These are phyloP conservation scores for Cottoperca gobio DNA, from an alignment of 2,797 vertebrate genomes.

Conservation along the genomic window DNA sequence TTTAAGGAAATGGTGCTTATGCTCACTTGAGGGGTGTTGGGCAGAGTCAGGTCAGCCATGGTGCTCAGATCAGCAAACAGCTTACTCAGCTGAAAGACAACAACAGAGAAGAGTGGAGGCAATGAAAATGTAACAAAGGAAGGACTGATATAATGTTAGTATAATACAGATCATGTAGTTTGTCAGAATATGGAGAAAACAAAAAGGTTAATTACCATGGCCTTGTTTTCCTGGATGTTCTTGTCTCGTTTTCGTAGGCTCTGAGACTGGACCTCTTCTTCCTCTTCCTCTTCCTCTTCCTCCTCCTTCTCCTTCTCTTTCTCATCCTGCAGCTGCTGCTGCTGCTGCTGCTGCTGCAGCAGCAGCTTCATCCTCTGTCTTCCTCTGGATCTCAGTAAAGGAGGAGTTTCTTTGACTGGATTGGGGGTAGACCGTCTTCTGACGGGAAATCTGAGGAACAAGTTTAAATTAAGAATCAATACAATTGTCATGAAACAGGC, in stretches of 20 bases:
- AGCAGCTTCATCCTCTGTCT: constrained; percentile 55
- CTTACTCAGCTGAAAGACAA: constrained; percentile 89
- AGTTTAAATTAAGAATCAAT: background rate
- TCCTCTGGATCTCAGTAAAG: constrained; percentile 35
- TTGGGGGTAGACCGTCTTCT: constrained; percentile 80
- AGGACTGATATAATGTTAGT: background rate
- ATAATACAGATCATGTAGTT: background rate
- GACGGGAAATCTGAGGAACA: constrained; percentile 86
- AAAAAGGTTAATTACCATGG: constrained; percentile 85
- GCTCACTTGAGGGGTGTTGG: constrained; percentile 87
- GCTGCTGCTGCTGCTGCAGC: constrained; percentile 43
- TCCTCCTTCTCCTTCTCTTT: constrained; percentile 74
- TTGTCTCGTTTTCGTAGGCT: constrained; percentile 89
- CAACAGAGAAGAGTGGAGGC: constrained; percentile 1
- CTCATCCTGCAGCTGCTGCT: background rate
- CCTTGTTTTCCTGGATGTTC: constrained; percentile 98
- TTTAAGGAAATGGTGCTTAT: background rate
- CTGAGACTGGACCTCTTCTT: constrained; percentile 80
- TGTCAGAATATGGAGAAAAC: constrained; percentile 6
- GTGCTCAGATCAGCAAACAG: constrained; percentile 92
- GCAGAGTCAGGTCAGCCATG: constrained; percentile 88
- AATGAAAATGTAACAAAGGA: background rate
- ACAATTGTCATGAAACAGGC: background rate
- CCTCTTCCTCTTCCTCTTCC: constrained; percentile 78
- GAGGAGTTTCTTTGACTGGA: constrained; percentile 37